phyloP scores from a whole-genome alignment of 1,140 invertebrate genomes.

The Aphelenchoides fujianensis region DNA sequence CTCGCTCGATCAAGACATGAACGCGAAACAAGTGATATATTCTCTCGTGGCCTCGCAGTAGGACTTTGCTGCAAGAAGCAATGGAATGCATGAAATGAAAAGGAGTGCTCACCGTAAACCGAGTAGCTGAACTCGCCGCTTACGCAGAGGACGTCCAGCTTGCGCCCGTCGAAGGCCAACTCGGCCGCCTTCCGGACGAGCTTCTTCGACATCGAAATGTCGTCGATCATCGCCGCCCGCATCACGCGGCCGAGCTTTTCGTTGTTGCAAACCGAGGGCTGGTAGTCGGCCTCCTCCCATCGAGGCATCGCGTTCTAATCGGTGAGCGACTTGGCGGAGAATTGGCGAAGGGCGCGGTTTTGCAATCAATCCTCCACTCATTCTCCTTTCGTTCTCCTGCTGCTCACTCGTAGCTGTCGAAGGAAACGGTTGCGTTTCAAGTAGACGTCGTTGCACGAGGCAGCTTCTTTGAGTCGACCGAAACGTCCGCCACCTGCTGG shows the following conservation, averaged over 20 bases:
- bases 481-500: not conserved
- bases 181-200: constrained; percentile 42
- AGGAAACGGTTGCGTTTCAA: no score
- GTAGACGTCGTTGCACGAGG: no score
- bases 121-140: constrained; percentile 43
- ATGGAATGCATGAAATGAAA: no score
- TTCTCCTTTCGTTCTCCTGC: no score
- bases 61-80: constrained; percentile 7
- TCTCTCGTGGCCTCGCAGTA: constrained; percentile 46
- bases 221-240: constrained; percentile 37
- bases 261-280: constrained; percentile 23
- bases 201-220: constrained; percentile 45
- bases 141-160: constrained; percentile 47
- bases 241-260: constrained; percentile 22
- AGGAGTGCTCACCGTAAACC: constrained; percentile 32
- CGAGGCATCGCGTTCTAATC: no score
- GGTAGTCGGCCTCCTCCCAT: no score
- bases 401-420: no score
- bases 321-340: constrained; percentile 10
- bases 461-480: constrained; percentile 14
- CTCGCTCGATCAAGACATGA: no score
- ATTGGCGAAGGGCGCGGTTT: constrained; percentile 23
- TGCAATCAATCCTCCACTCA: constrained; percentile 5
- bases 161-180: constrained; percentile 31
- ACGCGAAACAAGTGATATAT: constrained; percentile 46